These are phyloP conservation scores for Platalea minor DNA, from an alignment of 2,797 vertebrate genomes.

Conservation along the genomic window DNA sequence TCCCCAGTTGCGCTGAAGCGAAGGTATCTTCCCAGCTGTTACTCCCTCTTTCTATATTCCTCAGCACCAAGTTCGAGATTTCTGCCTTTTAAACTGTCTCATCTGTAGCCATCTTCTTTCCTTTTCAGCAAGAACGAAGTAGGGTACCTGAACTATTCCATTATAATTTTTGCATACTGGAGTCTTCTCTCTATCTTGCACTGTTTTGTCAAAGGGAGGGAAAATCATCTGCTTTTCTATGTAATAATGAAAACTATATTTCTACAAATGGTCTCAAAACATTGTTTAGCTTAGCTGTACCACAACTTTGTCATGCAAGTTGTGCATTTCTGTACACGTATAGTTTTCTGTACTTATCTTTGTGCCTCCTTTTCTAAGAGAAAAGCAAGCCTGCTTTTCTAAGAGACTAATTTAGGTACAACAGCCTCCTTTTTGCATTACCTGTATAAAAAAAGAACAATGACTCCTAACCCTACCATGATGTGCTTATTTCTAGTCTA, in stretches of 20 bases:
- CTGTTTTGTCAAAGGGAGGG: background rate
- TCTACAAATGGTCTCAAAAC: background rate
- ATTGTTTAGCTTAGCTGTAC: background rate
- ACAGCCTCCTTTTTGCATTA: rapidly evolving
- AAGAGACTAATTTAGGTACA: background rate
- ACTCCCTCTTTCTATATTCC: background rate
- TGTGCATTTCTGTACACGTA: rapidly evolving
- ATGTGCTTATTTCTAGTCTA: background rate
- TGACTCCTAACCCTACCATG: rapidly evolving
- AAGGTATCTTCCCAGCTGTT: slow-evolving; percentile 37
- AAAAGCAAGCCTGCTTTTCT: background rate
- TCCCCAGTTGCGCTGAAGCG: background rate
- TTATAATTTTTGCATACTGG: background rate
- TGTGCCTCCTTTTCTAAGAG: background rate
- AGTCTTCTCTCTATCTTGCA: background rate
- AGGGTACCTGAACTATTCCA: background rate
- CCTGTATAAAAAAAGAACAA: rapidly evolving
- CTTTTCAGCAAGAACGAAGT: background rate
- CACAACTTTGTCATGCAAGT: rapidly evolving
- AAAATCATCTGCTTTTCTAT: background rate
- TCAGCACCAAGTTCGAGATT: background rate
- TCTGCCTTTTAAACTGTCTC: background rate
- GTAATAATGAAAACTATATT: background rate
- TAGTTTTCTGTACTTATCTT: background rate
- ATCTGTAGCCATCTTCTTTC: background rate